Percentiles rank a stretch among this genome's conserved stretches.
Conservation (phyloP, 2,888 invertebrate genomes). For the Kryphioiulus occultus region DNA sequence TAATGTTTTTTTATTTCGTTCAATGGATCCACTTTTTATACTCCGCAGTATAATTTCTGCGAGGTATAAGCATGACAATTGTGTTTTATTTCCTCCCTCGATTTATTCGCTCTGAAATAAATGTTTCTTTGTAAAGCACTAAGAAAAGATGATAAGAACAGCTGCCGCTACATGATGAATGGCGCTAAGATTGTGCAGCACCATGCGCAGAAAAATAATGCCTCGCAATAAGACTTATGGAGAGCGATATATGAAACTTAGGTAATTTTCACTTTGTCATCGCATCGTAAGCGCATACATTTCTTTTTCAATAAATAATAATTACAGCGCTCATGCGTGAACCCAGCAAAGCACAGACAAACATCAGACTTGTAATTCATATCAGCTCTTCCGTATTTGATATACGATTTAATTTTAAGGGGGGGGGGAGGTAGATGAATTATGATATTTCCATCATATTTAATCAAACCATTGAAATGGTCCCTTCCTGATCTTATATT, state of each 20-base stretch:
- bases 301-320: conserved; percentile 5
- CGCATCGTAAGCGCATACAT: background rate
- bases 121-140: background rate
- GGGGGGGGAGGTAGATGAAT: background rate
- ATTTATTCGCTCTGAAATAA: background rate
- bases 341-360: background rate
- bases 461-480: background rate
- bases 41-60: background rate
- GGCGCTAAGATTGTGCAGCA: background rate
- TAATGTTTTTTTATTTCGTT: background rate
- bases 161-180: background rate
- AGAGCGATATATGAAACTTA: background rate
- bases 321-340: background rate
- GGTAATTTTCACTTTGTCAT: background rate
- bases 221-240: background rate
- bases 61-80: background rate
- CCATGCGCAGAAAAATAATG: background rate
- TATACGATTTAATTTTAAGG: background rate
- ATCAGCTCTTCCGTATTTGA: background rate
- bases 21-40: background rate
- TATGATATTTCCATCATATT: background rate
- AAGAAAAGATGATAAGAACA: background rate
- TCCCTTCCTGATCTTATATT: background rate
- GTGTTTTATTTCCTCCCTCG: background rate
- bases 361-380: background rate